Percentiles rank a stretch among this genome's conserved stretches.
Evolutionary conservation across 2,113 vertebrate genomes (phyloP).

Genomic region (Carettochelys insculpta): DNA sequence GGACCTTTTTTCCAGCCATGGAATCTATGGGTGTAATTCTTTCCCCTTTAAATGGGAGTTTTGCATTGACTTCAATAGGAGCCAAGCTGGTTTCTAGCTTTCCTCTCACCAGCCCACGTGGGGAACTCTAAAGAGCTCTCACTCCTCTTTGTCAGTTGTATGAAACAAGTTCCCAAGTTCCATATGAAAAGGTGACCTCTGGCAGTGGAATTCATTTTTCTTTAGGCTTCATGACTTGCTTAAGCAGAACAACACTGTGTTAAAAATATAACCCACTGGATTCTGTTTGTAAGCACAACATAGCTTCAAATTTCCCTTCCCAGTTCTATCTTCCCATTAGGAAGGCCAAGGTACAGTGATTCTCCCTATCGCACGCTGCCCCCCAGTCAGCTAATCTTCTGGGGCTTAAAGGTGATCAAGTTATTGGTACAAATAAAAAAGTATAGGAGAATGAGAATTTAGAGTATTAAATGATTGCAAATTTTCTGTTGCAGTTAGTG

Average conservation of each 20-base stretch:
- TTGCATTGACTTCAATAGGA: not conserved
- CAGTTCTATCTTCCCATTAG: not conserved
- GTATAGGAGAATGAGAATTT: conserved; percentile 49
- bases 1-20: not conserved
- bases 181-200: not conserved
- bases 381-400: not conserved
- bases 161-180: not conserved
- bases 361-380: too few relatives aligned
- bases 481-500: conserved; percentile 25
- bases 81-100: not conserved
- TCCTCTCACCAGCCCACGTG: not conserved
- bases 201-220: not conserved
- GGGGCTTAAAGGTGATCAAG: conserved; percentile 13
- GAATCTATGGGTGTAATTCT: not conserved
- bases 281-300: not conserved
- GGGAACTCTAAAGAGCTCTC: not conserved
- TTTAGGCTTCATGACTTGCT: not conserved
- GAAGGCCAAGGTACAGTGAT: not conserved
- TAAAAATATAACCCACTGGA: not conserved
- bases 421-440: conserved; percentile 34
- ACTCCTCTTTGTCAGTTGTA: not conserved
- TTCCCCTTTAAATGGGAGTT: not conserved
- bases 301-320: not conserved
- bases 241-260: not conserved
- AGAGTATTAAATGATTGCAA: conserved; percentile 10